phyloP scores from a whole-genome alignment of 2,113 vertebrate species.

The Zapornia atra region DNA sequence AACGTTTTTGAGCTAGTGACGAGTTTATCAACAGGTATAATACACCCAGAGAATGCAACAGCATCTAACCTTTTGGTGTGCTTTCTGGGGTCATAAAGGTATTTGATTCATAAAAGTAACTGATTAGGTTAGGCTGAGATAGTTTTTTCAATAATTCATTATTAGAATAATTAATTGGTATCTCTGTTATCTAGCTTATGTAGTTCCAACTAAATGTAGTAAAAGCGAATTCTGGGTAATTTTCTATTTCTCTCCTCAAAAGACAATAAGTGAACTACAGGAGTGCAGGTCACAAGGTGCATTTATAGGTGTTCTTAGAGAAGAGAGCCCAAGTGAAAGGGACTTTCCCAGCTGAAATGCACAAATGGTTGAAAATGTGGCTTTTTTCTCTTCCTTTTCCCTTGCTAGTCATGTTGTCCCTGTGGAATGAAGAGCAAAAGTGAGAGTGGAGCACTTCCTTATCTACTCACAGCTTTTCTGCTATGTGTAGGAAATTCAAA shows the following conservation, averaged over 20 bases:
- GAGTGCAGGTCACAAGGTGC: background rate
- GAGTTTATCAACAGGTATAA: background rate
- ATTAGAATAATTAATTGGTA: background rate
- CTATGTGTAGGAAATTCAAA: background rate
- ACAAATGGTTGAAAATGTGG: background rate
- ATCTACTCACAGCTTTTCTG: background rate
- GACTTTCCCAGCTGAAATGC: background rate
- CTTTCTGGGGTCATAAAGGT: background rate
- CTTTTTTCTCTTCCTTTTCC: background rate
- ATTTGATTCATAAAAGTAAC: background rate
- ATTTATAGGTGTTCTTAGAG: background rate
- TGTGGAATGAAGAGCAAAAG: background rate
- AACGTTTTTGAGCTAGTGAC: background rate
- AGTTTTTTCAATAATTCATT: background rate
- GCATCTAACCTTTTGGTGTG: background rate
- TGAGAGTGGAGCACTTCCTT: background rate
- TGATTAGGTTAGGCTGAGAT: background rate
- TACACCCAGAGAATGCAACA: background rate
- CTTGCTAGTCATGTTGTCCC: background rate
- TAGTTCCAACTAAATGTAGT: background rate
- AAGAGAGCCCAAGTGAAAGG: background rate
- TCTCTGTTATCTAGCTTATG: background rate
- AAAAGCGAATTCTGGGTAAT: background rate
- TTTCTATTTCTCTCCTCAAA: background rate
- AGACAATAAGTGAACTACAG: background rate